Conservation (phyloP, 2,113 vertebrate genomes). For the Leptosomus discolor region DNA sequence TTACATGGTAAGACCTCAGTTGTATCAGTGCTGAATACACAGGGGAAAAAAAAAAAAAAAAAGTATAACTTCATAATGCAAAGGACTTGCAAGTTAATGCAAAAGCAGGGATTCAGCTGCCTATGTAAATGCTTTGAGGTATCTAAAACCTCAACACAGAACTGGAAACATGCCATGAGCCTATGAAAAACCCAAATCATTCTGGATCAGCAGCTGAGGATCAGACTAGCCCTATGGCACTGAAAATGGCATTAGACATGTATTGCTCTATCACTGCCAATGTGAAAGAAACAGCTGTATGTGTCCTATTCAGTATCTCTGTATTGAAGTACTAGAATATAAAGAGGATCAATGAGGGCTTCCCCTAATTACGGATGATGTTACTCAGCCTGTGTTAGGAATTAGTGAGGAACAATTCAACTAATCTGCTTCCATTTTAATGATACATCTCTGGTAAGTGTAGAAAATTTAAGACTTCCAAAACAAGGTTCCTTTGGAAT, state of each 20-base stretch:
- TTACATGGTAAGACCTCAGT: neutral
- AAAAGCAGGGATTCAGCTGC: neutral
- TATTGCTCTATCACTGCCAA: neutral
- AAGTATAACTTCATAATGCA: neutral
- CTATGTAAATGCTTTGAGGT: neutral
- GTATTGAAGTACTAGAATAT: neutral
- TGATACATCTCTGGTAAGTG: neutral
- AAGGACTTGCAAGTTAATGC: neutral
- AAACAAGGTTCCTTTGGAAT: neutral
- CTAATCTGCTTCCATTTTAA: neutral
- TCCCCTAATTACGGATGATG: neutral
- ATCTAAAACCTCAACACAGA: neutral
- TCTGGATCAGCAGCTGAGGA: neutral
- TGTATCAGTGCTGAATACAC: neutral
- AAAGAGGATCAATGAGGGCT: neutral
- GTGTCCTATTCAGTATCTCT: neutral
- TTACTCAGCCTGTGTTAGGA: neutral
- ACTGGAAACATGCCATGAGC: neutral
- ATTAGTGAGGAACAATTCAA: neutral
- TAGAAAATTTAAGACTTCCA: neutral
- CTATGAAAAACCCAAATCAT: neutral
- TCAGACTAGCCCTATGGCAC: rapidly evolving
- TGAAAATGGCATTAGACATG: neutral
- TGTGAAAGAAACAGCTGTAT: neutral
- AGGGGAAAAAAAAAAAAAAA: neutral